Evolutionary conservation across 2,797 vertebrate genomes (phyloP), one percentile per base, ranked within the genome.

Genomic region (Poeciliopsis infans): DNA sequence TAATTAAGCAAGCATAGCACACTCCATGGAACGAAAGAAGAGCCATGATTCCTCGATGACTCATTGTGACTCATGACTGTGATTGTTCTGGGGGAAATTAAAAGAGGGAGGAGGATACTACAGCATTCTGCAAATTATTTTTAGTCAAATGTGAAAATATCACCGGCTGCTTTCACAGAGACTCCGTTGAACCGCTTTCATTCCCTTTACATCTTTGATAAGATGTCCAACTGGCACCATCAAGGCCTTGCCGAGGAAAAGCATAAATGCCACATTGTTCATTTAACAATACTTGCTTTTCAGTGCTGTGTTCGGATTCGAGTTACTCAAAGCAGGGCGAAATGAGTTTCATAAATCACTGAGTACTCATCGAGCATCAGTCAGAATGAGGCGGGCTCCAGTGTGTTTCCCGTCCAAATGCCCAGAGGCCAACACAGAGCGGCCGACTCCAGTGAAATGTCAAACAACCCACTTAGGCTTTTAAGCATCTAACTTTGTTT

Each of bases 401-500:
- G 81, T 80, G 41, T 72, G 81, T 79, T 74, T 80, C 74, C 46
- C 23, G 49, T 68, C 68, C 51, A 75, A 74, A 61, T 53, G 68
- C 75, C 77, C 76, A 75, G 43, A 85, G 71, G 83, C 84, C 46
- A 41, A 46, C 74, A 36, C 74, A 59, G 51, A 84, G 76, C 73
- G 55, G 85, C 83, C 82, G 84, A 91, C 79, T 87, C 75, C 76
- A 79, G 73, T 74, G 83, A 89, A 79, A 76, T 89, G 88, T 81
- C 84, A 25, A 59, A 82, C 84, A 83, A 64, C 77, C 80, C 82
- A 80, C 83, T 83, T 76, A 64, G 72, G 41, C 74, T 74, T 72
- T 82, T 75, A 73, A 82, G 83, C 78, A 74, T 73, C 45, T 86
- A 36, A 4, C 77, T 85, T 74, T 72, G 75, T 80, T 79, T 80